Evolutionary conservation across 2,888 invertebrate genomes (phyloP), one percentile per base, ranked within the genome.

Genomic region (Psylliodes chrysocephalus): DNA sequence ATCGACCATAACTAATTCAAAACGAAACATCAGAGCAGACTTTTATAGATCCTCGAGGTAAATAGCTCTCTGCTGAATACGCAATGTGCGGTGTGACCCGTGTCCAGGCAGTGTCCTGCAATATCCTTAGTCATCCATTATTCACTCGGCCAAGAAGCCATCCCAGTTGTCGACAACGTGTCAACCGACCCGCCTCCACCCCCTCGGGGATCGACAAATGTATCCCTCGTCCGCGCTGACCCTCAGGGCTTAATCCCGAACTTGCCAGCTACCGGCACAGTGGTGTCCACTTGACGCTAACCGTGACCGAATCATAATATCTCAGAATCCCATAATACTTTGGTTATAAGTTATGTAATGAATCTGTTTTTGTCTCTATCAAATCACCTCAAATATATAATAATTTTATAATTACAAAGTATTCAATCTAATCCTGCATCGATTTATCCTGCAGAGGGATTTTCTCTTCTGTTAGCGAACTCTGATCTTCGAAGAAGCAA

Each of bases 131-230:
- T 77, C 73, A 81, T 81, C 81, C 81, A 81, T 81, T 81, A 81
- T 81, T 81, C 80, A 81, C 76, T 55, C 77, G 77, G 79, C 79
- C 78, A 80, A 81, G 80, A 80, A 81, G 79, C 76, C 78, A 77
- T 78, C 78, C 71, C 70, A 71, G 72, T 74, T 77, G 77, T 71
- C 78, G 78, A 79, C 79, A 78, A 73, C 75, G 75, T 78, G 75
- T 76, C 77, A 75, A 73, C 71, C 60, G 54, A 18, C 69, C 68
- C 68, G 63, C 54, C 70, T 55, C 74, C 72, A 69, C 74, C 75
- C 75, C 68, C 73, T 65, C 71, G 56, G 73, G 72, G 72, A 70
- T 67, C 73, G 72, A 79, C 80, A 79, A 80, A 81, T 80, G 80
- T 79, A 79, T 75, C 78, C 78, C 79, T 76, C 78, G 76, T 78